These are phyloP conservation scores for Heliconius charithonia DNA, from an alignment of 2,888 invertebrate species.

Conservation along the genomic window DNA sequence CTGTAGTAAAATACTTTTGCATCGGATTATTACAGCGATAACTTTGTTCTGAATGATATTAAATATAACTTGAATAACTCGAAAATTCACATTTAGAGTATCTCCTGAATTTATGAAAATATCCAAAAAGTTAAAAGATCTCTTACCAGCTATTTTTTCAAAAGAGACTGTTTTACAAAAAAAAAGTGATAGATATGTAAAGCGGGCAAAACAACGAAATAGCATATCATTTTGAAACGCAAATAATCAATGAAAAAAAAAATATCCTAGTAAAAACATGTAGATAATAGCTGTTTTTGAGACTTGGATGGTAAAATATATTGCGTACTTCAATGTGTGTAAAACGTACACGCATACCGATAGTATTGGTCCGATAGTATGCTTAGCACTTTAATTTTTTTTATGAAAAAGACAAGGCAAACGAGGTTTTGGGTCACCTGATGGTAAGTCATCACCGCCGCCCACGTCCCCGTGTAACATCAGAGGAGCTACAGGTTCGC, in stretches of 20 bases:
- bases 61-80: not conserved
- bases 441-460: too few species aligned
- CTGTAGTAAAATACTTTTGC: slow-evolving; percentile 26
- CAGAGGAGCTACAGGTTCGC: too few species aligned
- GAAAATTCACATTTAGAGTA: not conserved
- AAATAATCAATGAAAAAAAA: slow-evolving; percentile 63
- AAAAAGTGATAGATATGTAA: slow-evolving; percentile 27
- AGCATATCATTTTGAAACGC: slow-evolving; percentile 58
- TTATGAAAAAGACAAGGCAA: too few species aligned
- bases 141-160: not conserved
- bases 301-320: not conserved
- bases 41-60: slow-evolving; percentile 6
- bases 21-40: not conserved
- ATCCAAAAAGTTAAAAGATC: not conserved
- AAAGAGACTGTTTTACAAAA: slow-evolving; percentile 36
- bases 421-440: too few species aligned
- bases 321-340: not conserved
- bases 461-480: too few species aligned
- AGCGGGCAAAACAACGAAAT: slow-evolving; percentile 50
- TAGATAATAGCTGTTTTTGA: not conserved
- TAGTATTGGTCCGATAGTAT: not conserved
- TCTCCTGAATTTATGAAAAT: not conserved
- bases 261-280: slow-evolving; percentile 48
- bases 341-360: not conserved
- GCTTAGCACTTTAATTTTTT: not conserved